Percentiles rank a stretch among this genome's conserved stretches.
Evolutionary conservation across 2,113 vertebrate genomes (phyloP).

Genomic region (Baryphthengus martii): DNA sequence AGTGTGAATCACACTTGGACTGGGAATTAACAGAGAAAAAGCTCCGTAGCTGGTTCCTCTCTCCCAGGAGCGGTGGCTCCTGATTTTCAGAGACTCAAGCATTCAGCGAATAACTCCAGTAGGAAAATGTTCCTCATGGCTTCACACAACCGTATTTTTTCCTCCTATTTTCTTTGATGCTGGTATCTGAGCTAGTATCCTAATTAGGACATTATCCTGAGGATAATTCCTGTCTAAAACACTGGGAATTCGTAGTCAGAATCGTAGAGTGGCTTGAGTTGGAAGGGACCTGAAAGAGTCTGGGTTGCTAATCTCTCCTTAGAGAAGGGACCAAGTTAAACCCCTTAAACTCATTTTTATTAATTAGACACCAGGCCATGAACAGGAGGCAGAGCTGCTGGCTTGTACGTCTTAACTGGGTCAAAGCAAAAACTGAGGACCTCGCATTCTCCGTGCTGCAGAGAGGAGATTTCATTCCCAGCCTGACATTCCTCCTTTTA

Average conservation of each 20-base stretch:
- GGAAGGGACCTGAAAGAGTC: no score
- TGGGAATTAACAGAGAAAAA: neutral
- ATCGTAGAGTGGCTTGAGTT: no score
- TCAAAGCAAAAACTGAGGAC: neutral
- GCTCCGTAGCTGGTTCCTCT: neutral
- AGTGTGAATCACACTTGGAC: neutral
- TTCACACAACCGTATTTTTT: no score
- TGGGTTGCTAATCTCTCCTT: neutral
- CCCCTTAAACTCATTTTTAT: neutral
- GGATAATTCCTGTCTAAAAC: neutral
- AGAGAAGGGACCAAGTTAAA: neutral
- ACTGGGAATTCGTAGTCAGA: neutral
- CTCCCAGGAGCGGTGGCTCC: neutral
- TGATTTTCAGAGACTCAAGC: neutral
- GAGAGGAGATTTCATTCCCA: neutral
- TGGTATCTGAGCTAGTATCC: neutral
- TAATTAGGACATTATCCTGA: neutral
- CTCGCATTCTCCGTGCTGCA: rapidly evolving
- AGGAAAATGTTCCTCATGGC: neutral
- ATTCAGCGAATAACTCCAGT: neutral
- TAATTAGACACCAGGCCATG: neutral
- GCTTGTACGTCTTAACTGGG: neutral
- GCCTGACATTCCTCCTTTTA: neutral
- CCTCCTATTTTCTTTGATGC: no score
- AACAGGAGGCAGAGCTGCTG: neutral